These are phyloP conservation scores for Clamator glandarius DNA, from an alignment of 2,797 vertebrate genomes.

Conservation along the genomic window DNA sequence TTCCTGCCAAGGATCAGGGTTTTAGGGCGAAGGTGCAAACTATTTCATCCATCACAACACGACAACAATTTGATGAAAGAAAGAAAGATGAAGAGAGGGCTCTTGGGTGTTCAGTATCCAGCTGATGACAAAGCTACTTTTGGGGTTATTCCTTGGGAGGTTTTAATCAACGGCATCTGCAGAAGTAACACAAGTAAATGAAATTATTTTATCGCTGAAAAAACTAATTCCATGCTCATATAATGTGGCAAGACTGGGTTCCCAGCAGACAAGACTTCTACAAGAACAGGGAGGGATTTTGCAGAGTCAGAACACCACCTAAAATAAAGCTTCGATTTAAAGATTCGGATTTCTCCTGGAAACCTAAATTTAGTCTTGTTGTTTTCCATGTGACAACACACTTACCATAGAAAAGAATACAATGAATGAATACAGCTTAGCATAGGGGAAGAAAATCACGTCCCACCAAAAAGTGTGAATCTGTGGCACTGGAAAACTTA, in stretches of 20 bases:
- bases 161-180: not conserved
- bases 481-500: not conserved
- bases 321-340: not conserved
- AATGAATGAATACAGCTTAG: not conserved
- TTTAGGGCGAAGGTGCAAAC: constrained; percentile 7
- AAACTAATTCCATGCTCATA: not conserved
- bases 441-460: not conserved
- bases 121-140: not conserved
- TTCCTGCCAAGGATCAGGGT: not conserved
- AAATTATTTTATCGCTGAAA: not conserved
- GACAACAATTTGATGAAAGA: not conserved
- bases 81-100: constrained; percentile 6
- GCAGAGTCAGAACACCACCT: not conserved
- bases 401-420: not conserved
- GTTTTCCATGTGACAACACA: not conserved
- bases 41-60: constrained; percentile 5
- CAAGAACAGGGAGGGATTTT: not conserved
- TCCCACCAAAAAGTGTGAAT: not conserved
- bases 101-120: not conserved
- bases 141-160: not conserved
- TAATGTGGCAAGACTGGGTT: not conserved
- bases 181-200: not conserved
- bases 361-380: not conserved
- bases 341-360: not conserved
- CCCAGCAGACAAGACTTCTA: not conserved